Evolutionary conservation across 2,113 vertebrate species (phyloP), one percentile per base, ranked within the genome.

Genomic region (Okapia johnstoni): DNA sequence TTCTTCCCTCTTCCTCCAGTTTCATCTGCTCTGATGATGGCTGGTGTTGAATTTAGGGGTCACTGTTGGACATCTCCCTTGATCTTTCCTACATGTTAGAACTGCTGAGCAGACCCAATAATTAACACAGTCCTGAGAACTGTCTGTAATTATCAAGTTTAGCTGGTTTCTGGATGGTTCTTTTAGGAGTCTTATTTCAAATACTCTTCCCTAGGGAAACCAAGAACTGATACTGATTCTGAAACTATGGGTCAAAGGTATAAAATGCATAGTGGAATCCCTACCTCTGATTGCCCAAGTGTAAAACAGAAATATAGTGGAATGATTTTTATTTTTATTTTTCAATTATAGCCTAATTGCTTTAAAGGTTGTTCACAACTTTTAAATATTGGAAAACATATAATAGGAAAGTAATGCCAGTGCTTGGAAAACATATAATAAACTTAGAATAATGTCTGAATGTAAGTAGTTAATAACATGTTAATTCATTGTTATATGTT

Each of bases 161-260:
- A 55, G 8, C 36, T 94, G 46, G 19, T 85, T 85, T n/a, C 55
- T 46, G 33, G 61, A 15, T 83, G 23, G 8, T 15, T 93, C 43
- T 97, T 88, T 93, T 10, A 4, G 63, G 70, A 93, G 57, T 97
- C 58, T 91, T 55, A 66, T 46, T 57, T 93, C 76, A 93, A 33
- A 89, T 93, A 52, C 17, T 83, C 0, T 91, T 88, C 50, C 43
- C 66, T 12, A 77, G 25, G 11, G 50, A 88, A 23, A 52, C 21
- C 55, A 1, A 86, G 79, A 96, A 90, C 79, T 79, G 55, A 52
- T 43, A 88, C 0, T 46, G 30, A 77, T 87, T 83, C 79, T 93
- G 36, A 95, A 92, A 94, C 57, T 63, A 1, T 85, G 36, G 17
- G n/a, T 93, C 57, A 85, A 25, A 50, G 55, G 61, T 94, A 9